These are phyloP conservation scores for Pyrgilauda ruficollis DNA, from an alignment of 2,113 vertebrate genomes.

Conservation along the genomic window DNA sequence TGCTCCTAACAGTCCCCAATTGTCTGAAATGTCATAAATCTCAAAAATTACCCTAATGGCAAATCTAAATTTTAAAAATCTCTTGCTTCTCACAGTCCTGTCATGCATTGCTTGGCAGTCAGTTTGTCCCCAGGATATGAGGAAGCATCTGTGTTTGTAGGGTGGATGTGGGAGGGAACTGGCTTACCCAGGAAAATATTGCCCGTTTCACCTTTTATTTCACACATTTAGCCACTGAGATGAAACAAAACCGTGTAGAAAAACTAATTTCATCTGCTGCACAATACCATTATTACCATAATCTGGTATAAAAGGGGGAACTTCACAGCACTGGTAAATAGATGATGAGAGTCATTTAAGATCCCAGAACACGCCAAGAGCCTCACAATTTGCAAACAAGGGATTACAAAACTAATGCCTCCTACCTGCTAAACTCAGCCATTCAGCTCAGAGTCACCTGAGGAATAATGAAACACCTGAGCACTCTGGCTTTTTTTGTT, in stretches of 20 bases:
- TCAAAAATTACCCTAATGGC: neutral
- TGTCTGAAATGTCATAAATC: neutral
- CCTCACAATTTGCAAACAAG: neutral
- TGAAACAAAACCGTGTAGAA: conserved; percentile 45
- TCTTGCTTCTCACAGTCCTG: neutral
- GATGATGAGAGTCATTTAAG: conserved; percentile 36
- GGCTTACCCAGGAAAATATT: conserved; percentile 19
- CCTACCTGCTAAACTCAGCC: neutral
- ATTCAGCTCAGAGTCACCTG: neutral
- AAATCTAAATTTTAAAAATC: neutral
- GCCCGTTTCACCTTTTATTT: conserved; percentile 49
- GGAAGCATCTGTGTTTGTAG: neutral
- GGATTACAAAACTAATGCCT: neutral
- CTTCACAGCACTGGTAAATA: conserved; percentile 53
- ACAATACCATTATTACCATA: conserved; percentile 46
- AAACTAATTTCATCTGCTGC: conserved; percentile 51
- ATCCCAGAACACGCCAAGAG: neutral
- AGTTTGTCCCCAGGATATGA: neutral
- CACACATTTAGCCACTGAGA: conserved; percentile 42
- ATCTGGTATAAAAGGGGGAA: conserved; percentile 40
- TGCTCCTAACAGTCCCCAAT: neutral
- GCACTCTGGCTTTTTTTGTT: fast-evolving
- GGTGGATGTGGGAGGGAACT: neutral
- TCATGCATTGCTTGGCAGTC: neutral
- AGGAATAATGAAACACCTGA: neutral